phyloP scores from a whole-genome alignment of 2,113 vertebrate genomes.

The Geococcyx californianus region DNA sequence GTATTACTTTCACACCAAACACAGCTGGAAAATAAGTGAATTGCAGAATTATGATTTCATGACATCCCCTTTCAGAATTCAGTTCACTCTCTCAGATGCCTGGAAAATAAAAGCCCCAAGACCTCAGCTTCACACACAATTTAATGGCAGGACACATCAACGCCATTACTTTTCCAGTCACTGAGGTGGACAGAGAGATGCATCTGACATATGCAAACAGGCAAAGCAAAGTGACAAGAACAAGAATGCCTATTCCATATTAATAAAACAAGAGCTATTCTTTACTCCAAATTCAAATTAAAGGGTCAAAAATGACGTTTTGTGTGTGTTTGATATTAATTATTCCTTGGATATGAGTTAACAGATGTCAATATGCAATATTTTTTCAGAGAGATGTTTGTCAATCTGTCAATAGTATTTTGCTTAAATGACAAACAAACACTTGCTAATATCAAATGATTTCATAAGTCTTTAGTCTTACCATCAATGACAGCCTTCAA shows the following conservation, averaged over 20 bases:
- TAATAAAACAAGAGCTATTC: background rate
- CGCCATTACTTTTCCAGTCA: background rate
- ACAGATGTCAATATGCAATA: background rate
- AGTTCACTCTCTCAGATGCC: background rate
- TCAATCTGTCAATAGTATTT: constrained; percentile 19
- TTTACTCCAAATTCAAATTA: too few species aligned
- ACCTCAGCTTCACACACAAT: background rate
- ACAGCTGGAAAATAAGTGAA: constrained; percentile 51
- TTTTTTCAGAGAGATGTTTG: background rate
- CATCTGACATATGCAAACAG: constrained; percentile 8
- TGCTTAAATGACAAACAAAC: constrained; percentile 10
- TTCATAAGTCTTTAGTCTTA: background rate
- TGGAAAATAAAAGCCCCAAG: constrained; percentile 21
- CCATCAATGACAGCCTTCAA: background rate
- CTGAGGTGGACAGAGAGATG: background rate
- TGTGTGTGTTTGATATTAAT: background rate
- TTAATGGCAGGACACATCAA: background rate
- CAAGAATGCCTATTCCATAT: background rate
- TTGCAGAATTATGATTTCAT: constrained; percentile 51
- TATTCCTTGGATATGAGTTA: background rate
- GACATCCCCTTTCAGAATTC: constrained; percentile 19
- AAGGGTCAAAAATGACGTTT: background rate
- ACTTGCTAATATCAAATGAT: constrained; percentile 30
- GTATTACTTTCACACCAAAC: constrained; percentile 2
- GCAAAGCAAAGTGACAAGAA: background rate